Percentiles rank a stretch among this genome's conserved stretches.
Conservation (phyloP, 2,113 vertebrate species). For the Leucosticte australis region DNA sequence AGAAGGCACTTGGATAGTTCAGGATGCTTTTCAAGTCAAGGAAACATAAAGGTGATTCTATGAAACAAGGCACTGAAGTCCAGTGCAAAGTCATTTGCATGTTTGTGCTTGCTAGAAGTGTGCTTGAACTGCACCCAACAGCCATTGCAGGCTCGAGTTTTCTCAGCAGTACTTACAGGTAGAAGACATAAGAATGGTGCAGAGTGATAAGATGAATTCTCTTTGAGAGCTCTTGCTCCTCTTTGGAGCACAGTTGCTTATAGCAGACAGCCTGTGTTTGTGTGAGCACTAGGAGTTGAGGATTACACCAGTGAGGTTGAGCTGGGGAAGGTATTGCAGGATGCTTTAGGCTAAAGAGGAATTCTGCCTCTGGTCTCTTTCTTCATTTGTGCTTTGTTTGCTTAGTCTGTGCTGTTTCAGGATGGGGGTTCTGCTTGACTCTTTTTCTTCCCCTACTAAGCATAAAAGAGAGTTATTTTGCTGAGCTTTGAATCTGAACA, state of each 20-base stretch:
- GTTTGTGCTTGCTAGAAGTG: neutral
- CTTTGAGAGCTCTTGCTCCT: neutral
- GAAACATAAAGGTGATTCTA: neutral
- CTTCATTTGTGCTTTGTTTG: neutral
- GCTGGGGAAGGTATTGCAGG: neutral
- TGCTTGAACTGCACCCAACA: neutral
- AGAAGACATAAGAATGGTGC: neutral
- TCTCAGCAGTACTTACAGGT: neutral
- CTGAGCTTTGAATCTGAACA: neutral
- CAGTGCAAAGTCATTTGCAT: fast-evolving
- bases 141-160: neutral
- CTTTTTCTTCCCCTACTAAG: neutral
- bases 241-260: neutral
- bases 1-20: neutral
- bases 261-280: neutral
- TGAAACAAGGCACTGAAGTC: neutral
- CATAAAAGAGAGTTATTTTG: neutral
- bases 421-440: neutral
- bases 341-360: neutral
- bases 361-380: neutral
- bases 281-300: neutral
- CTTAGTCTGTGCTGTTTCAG: neutral
- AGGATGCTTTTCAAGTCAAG: neutral
- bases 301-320: neutral
- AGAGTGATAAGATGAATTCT: neutral